Percentiles rank a stretch among this genome's conserved stretches.
Conservation (phyloP, 2,113 vertebrate species). For the Scortum barcoo region DNA sequence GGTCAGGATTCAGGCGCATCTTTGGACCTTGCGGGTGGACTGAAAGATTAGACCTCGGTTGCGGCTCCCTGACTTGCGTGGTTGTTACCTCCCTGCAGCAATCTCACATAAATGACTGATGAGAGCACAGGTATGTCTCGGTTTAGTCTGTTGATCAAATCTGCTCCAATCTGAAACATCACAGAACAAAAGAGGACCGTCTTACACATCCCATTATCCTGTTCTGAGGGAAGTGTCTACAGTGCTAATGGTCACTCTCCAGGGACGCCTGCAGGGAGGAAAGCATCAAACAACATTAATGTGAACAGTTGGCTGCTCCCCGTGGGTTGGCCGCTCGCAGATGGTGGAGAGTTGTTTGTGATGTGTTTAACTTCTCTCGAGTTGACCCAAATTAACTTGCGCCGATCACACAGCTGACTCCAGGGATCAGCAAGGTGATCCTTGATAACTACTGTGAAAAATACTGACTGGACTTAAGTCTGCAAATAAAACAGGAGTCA, state of each 20-base stretch:
- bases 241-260: slow-evolving; percentile 58
- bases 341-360: slow-evolving; percentile 67
- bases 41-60: slow-evolving; percentile 20
- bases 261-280: slow-evolving; percentile 37
- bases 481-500: neutral
- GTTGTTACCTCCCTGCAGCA: slow-evolving; percentile 3
- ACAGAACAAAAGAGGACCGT: slow-evolving; percentile 24
- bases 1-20: slow-evolving; percentile 51
- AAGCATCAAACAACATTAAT: slow-evolving; percentile 68
- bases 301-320: slow-evolving; percentile 70
- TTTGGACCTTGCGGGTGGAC: slow-evolving; percentile 12
- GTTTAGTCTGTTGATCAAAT: slow-evolving; percentile 6
- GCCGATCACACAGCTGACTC: slow-evolving; percentile 35
- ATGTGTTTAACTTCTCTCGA: slow-evolving; percentile 64
- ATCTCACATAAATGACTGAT: slow-evolving; percentile 22
- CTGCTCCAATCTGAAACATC: slow-evolving; percentile 4
- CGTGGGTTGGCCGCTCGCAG: slow-evolving; percentile 60
- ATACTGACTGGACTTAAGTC: neutral
- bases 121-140: neutral
- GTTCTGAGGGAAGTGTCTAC: slow-evolving; percentile 33
- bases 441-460: slow-evolving; percentile 19
- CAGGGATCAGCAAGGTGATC: slow-evolving; percentile 35
- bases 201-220: slow-evolving; percentile 39
- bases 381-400: slow-evolving; percentile 65
- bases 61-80: neutral